A percentile compares a stretch with the other conserved stretches of the same genome.
phyloP scores from a whole-genome alignment of 2,113 vertebrate species.

The Scomber japonicus region DNA sequence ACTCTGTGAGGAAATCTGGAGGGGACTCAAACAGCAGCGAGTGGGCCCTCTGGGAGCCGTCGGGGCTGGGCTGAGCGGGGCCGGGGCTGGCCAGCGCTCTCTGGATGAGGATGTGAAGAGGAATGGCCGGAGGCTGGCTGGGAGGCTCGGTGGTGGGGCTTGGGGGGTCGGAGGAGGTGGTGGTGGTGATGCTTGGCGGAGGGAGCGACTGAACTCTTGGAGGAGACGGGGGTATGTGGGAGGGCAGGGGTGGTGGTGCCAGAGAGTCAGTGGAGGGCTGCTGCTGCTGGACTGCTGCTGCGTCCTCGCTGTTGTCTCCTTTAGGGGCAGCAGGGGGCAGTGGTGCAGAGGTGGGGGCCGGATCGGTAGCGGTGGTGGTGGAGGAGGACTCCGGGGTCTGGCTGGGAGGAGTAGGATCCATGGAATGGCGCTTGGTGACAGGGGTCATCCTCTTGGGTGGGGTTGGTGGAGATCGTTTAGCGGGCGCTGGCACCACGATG shows the following conservation, averaged over 20 bases:
- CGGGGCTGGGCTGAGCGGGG: slow-evolving; percentile 79
- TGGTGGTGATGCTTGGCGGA: slow-evolving; percentile 53
- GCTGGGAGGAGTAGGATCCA: slow-evolving; percentile 63
- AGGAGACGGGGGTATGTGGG: slow-evolving; percentile 83
- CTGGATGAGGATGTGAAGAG: slow-evolving; percentile 94
- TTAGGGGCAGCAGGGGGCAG: slow-evolving; percentile 34
- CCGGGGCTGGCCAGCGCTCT: slow-evolving; percentile 90
- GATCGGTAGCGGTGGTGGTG: slow-evolving; percentile 5
- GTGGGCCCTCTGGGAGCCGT: slow-evolving; percentile 90
- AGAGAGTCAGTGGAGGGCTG: neutral
- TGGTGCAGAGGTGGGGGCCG: slow-evolving; percentile 48
- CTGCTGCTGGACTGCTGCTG: neutral
- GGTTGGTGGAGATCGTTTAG: slow-evolving; percentile 91
- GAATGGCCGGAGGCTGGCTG: slow-evolving; percentile 84
- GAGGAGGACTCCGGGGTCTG: slow-evolving; percentile 46
- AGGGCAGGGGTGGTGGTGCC: slow-evolving; percentile 68
- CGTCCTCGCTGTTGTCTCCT: slow-evolving; percentile 33
- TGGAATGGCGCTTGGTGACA: slow-evolving; percentile 74
- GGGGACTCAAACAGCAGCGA: slow-evolving; percentile 90
- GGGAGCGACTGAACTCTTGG: slow-evolving; percentile 50
- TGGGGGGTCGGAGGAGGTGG: slow-evolving; percentile 40
- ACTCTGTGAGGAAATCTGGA: slow-evolving; percentile 76
- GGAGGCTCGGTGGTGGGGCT: slow-evolving; percentile 80
- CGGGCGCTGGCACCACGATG: slow-evolving; percentile 70
- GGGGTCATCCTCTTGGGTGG: slow-evolving; percentile 90